Evolutionary conservation across 2,797 vertebrate species (phyloP).

Genomic region (Hydrolagus colliei): DNA sequence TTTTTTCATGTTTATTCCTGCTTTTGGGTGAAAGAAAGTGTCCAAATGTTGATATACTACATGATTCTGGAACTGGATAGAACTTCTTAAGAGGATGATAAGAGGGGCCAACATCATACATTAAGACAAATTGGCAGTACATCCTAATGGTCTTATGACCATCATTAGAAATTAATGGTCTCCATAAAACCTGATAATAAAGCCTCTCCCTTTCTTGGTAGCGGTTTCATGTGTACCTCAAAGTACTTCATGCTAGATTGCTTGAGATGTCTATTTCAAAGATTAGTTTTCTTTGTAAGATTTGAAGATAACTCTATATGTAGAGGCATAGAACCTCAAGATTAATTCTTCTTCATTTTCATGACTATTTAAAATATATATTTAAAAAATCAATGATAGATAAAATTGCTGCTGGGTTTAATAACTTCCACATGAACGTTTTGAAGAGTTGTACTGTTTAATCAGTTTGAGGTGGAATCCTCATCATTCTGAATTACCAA

Average conservation of each 20-base stretch:
- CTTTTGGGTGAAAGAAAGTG: background rate
- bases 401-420: background rate
- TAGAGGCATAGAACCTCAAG: too few species aligned
- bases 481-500: background rate
- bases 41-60: background rate
- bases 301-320: background rate
- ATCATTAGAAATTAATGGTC: background rate
- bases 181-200: slow-evolving; percentile 6
- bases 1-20: background rate
- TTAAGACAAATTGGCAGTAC: background rate
- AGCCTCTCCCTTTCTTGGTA: background rate
- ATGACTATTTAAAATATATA: too few species aligned
- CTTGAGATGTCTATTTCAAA: background rate
- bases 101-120: background rate
- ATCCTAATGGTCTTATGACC: background rate
- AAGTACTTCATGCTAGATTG: background rate
- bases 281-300: background rate
- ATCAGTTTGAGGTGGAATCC: too few species aligned
- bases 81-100: background rate
- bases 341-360: background rate
- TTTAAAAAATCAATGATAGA: background rate
- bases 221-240: background rate
- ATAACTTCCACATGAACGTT: too few species aligned
- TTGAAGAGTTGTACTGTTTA: too few species aligned
- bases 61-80: background rate